Percentiles rank a stretch among this genome's conserved stretches.
Conservation (phyloP, 64 coral and sea anemone species). For the Stichodactyla mertensii region DNA sequence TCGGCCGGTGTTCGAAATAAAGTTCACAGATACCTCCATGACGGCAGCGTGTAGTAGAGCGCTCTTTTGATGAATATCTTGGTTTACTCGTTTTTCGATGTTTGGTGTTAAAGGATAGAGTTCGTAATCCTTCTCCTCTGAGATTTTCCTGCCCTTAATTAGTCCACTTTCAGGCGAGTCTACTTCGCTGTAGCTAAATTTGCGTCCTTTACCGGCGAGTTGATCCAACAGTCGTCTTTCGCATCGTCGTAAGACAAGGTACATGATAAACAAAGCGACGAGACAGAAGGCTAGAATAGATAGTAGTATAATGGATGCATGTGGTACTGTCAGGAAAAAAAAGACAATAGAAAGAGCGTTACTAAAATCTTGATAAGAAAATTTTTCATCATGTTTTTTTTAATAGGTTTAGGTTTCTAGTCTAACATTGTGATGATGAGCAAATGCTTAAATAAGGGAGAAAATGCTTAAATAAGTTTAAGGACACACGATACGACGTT, state of each 20-base stretch:
- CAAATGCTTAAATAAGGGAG: too few relatives aligned
- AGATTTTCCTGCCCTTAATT: neutral
- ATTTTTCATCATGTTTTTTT: too few relatives aligned
- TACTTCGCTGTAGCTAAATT: neutral
- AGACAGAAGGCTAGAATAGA: constrained; percentile 37
- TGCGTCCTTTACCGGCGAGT: constrained; percentile 8
- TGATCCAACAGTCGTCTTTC: constrained; percentile 22
- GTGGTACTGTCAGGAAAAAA: constrained; percentile 30
- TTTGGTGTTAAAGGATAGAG: neutral
- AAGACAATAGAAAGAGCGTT: neutral
- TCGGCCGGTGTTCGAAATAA: neutral
- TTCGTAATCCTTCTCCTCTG: neutral
- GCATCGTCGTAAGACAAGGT: constrained; percentile 25
- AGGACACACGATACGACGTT: too few relatives aligned
- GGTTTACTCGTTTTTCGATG: neutral
- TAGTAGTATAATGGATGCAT: constrained; percentile 38
- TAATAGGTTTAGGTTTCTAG: too few relatives aligned
- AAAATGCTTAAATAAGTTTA: too few relatives aligned
- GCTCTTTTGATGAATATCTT: neutral
- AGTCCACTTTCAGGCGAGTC: neutral
- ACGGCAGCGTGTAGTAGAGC: neutral
- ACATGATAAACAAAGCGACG: constrained; percentile 35
- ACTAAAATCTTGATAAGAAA: too few relatives aligned
- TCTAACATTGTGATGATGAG: too few relatives aligned
- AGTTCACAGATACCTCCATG: neutral